These are phyloP conservation scores for Trilocha varians DNA, from an alignment of 2,888 invertebrate genomes.

Conservation along the genomic window DNA sequence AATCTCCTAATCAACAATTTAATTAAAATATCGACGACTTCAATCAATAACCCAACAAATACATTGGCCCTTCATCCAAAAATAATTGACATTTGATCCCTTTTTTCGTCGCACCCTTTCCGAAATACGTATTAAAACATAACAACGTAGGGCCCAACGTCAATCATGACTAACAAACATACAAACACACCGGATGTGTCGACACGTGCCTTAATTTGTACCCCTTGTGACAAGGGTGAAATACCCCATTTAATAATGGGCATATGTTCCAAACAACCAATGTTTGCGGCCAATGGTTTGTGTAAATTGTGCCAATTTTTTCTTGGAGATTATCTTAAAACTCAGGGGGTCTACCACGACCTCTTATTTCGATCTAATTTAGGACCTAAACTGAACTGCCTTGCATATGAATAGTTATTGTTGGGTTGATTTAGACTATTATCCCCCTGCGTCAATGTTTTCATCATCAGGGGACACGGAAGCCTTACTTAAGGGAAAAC, in stretches of 20 bases:
- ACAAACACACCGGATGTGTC: conserved; percentile 18
- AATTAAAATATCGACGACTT: too few species aligned
- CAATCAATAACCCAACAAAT: neutral
- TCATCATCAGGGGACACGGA: too few species aligned
- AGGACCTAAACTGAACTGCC: neutral
- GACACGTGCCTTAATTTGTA: conserved; percentile 17
- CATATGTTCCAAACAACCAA: neutral
- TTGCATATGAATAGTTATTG: too few species aligned
- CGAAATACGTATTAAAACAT: neutral
- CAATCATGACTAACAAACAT: conserved; percentile 15
- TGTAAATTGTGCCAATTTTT: neutral
- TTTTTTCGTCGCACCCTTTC: neutral
- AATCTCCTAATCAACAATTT: too few species aligned
- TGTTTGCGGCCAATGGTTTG: neutral
- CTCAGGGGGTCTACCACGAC: neutral
- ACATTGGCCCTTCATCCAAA: neutral
- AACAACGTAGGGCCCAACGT: neutral
- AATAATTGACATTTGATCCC: neutral
- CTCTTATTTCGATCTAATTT: neutral
- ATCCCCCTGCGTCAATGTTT: too few species aligned
- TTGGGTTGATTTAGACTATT: too few species aligned
- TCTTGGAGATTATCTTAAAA: neutral
- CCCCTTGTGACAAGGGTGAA: conserved; percentile 6
- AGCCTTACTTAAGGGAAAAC: too few species aligned
- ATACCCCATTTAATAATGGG: neutral